Evolutionary conservation across 2,113 vertebrate genomes (phyloP), one percentile per base, ranked within the genome.

Genomic region (Laticauda laticaudata): DNA sequence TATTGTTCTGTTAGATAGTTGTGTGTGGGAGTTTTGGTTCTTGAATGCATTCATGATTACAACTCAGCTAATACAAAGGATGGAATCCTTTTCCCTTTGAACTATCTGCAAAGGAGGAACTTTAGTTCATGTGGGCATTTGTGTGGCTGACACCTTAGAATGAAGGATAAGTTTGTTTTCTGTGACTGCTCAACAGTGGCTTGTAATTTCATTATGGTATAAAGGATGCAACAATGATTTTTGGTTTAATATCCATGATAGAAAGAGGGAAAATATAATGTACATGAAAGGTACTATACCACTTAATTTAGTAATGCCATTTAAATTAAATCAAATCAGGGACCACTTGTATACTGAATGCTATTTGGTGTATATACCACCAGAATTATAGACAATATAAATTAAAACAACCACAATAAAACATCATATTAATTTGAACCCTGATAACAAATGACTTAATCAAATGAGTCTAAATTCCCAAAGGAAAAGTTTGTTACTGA

Each of bases 1-100:
- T 94, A 96, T 1, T 90, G 93, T 93, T 94, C 94, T 57, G 91
- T 92, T 86, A 96, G 95, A 96, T 93, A 96, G 96, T 95, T 96
- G 95, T 92, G 94, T 0, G 1, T 88, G 86, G 8, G 92, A 95
- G 96, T 96, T 75, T 94, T 96, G 92, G 94, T 93, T 89, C 54
- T 89, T 90, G 91, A 91, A 95, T 87, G 92, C 56, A 89, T 21
- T 26, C 91, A 91, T 93, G 92, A 91, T 34, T 89, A 90, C 59
- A 93, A 93, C 93, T 57, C 93, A 97, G 95, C 94, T 95, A 94
- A 93, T 95, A 95, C 90, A 93, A 93, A 64, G 6, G 0, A 48
- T 87, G 39, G 43, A 64, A 85, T 9, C 53, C 53, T 20, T 29
- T 88, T n/a, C 18, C 15, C 8, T 29, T n/a, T 34, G 10, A n/a